Base-by-base conservation (phyloP, 2,113 vertebrate species). In the Pomatostomus ruficeps region DNA sequence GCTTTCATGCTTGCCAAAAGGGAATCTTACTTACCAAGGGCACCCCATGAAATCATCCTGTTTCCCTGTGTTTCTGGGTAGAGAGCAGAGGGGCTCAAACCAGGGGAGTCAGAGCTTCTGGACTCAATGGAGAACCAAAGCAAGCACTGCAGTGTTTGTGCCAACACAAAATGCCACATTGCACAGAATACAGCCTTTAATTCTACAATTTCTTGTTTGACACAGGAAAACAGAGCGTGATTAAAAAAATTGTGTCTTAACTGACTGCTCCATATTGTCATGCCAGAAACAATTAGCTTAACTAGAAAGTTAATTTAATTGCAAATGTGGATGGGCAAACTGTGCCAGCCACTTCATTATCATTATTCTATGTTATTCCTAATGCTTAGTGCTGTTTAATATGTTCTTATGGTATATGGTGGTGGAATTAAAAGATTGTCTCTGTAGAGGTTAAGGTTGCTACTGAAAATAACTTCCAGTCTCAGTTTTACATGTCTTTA, bases 251-350 rank as follows among this genome's bases (percentile, higher is more conserved):
- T 92, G 88, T 96, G 89, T 96, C 88, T 97, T 97, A 96, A 96
- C 93, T 95, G 95, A 95, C 88, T 96, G 94, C 88, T 96, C 96
- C 96, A 96, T 95, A 97, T 93, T 97, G 91, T 96, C 93, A 96
- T 95, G 95, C 94, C 96, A 97, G 96, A 96, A 97, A 97, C 90
- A 95, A 96, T 95, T 97, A 96, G 93, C 95, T 96, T 96, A 97
- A 94, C 94, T 96, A 96, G 93, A 96, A 96, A 96, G 96, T 96
- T 96, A 97, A 97, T 97, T 96, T 97, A 96, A 97, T 96, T 97
- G 96, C 95, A 97, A 96, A 96, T 97, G 94, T 93, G 95, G 94
- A 96, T 96, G 94, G 93, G 94, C 95, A 93, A 94, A 97, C 91
- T 86, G 93, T 96, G 94, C 95, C 96, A 96, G 85, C 92, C 95